Evolutionary conservation across 2,113 vertebrate species (phyloP).

Genomic region (Ursus arctos): DNA sequence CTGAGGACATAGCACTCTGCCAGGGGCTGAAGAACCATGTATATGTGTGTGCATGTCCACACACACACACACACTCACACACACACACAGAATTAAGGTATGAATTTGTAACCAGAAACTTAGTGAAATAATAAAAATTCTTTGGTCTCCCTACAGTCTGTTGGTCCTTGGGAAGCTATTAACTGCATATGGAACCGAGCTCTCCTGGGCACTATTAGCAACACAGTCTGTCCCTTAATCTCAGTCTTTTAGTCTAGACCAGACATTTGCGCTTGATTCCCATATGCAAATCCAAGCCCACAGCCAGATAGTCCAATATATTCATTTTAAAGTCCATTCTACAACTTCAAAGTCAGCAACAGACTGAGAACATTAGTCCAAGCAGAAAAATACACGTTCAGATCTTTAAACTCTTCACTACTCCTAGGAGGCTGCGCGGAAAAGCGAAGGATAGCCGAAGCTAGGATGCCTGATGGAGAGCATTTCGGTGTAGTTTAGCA

Average conservation of each 20-base stretch:
- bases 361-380: slow-evolving; percentile 76
- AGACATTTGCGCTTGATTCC: slow-evolving; percentile 62
- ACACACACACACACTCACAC: neutral
- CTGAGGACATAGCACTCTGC: neutral
- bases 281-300: slow-evolving; percentile 70
- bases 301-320: slow-evolving; percentile 60
- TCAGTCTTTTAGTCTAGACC: slow-evolving; percentile 23
- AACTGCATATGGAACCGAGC: neutral
- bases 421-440: neutral
- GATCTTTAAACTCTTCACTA: slow-evolving; percentile 51
- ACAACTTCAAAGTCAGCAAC: slow-evolving; percentile 72
- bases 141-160: neutral
- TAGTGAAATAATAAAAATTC: slow-evolving; percentile 37
- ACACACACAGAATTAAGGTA: neutral
- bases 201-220: neutral
- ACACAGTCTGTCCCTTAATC: slow-evolving; percentile 26
- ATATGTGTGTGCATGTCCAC: too few relatives aligned
- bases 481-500: neutral
- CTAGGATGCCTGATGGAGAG: neutral
- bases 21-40: neutral
- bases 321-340: slow-evolving; percentile 77
- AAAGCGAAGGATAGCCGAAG: neutral
- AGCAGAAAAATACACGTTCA: slow-evolving; percentile 70
- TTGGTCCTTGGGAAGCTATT: slow-evolving; percentile 31
- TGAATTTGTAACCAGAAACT: slow-evolving; percentile 9